These are phyloP conservation scores for Chaetura pelagica DNA, from an alignment of 2,113 vertebrate species.

Conservation along the genomic window DNA sequence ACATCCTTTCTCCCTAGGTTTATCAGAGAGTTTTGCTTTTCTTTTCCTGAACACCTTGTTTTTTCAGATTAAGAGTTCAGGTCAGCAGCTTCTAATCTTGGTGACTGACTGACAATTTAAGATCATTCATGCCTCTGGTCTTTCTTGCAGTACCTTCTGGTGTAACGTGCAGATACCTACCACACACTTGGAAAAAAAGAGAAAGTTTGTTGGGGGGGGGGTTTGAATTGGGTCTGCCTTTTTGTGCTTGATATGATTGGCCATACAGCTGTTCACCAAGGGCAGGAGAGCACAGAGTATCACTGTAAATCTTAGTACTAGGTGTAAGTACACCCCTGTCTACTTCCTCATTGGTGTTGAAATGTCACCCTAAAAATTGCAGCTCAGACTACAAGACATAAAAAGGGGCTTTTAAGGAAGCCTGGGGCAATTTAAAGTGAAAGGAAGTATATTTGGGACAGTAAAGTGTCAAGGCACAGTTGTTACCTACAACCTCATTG, in stretches of 20 bases:
- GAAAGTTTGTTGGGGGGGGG: background rate
- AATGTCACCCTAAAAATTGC: background rate
- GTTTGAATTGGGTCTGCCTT: background rate
- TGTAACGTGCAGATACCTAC: background rate
- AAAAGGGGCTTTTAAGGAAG: background rate
- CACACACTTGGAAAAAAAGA: background rate
- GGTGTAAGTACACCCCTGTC: fast-evolving
- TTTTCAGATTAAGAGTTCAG: background rate
- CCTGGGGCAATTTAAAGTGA: background rate
- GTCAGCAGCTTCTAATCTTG: background rate
- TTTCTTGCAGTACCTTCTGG: background rate
- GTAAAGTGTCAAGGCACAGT: fast-evolving
- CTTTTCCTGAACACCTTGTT: background rate
- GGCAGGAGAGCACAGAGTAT: too few species aligned
- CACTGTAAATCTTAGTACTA: too few species aligned
- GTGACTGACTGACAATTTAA: background rate
- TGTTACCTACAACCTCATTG: background rate
- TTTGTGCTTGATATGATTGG: background rate
- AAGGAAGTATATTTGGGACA: background rate
- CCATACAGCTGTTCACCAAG: background rate
- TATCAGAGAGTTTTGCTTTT: fast-evolving
- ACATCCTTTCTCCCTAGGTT: background rate
- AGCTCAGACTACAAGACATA: fast-evolving
- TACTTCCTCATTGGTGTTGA: background rate
- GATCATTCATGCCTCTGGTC: background rate